Conservation (phyloP, 37 sponge, comb jelly and placozoan species). For the Beroe ovata region DNA sequence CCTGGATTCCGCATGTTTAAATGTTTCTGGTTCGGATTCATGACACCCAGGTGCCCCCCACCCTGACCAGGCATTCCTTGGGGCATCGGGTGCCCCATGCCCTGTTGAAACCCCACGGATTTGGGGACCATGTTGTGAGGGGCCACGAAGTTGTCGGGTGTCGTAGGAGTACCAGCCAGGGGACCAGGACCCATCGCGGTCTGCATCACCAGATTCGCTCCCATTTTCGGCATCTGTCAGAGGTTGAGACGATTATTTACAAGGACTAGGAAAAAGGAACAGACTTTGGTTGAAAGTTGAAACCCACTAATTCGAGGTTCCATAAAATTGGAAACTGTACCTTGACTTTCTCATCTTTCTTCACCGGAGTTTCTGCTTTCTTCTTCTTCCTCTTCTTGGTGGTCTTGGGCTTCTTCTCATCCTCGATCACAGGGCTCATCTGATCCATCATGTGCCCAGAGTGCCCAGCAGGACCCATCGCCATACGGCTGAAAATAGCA, state of each 20-base stretch:
- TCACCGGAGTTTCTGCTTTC: conserved; percentile 59
- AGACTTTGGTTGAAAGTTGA: no score
- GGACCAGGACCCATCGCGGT: conserved; percentile 60
- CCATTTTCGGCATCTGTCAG: conserved; percentile 64
- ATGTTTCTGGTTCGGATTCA: conserved; percentile 48
- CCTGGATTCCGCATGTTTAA: conserved; percentile 66
- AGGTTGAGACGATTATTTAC: no score
- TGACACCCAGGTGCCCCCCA: conserved; percentile 26
- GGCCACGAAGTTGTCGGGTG: background rate
- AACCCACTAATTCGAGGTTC: no score
- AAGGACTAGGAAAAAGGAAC: no score
- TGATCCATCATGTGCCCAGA: conserved; percentile 46
- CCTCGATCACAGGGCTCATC: conserved; percentile 35
- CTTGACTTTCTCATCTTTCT: conserved; percentile 46
- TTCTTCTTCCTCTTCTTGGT: conserved; percentile 64
- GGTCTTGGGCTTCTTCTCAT: conserved; percentile 57
- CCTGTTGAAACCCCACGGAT: conserved; percentile 36
- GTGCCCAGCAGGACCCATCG: conserved; percentile 11
- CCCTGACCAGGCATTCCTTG: conserved; percentile 40
- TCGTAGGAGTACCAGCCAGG: background rate
- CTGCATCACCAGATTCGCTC: conserved; percentile 64
- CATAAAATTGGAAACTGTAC: background rate
- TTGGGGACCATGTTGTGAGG: conserved; percentile 16
- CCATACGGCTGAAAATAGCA: conserved; percentile 1
- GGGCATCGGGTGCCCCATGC: conserved; percentile 11